Percentiles rank a stretch among this genome's conserved stretches.
Evolutionary conservation across 2,797 vertebrate species (phyloP).

Genomic region (Adelosebastes latens): DNA sequence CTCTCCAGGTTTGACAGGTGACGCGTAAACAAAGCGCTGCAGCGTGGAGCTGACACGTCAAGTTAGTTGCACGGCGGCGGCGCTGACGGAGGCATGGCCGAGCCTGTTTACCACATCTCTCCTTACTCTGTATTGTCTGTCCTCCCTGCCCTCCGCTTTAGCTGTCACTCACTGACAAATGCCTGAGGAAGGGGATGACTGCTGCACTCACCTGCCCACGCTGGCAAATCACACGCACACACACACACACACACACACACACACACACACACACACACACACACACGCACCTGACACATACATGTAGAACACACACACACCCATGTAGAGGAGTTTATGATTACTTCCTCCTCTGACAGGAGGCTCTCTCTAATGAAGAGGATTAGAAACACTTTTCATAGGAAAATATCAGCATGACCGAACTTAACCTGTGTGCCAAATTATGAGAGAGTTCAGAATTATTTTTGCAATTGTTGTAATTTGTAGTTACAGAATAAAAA

Average conservation of each 20-base stretch:
- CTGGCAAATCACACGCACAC: not conserved
- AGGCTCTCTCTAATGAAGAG: not conserved
- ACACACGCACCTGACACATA: not conserved
- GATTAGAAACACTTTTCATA: not conserved
- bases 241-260: not conserved
- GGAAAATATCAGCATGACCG: not conserved
- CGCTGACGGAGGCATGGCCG: conserved; percentile 27
- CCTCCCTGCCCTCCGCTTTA: conserved; percentile 45
- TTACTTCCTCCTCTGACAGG: conserved; percentile 7
- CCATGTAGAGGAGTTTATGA: not conserved
- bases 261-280: not conserved
- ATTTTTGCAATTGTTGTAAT: not conserved
- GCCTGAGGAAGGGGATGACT: conserved; percentile 33
- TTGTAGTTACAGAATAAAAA: not conserved
- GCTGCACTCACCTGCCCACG: not conserved
- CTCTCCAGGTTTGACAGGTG: conserved; percentile 46
- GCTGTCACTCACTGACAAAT: conserved; percentile 62
- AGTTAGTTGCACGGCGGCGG: conserved; percentile 4
- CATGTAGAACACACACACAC: not conserved
- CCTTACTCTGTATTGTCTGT: conserved; percentile 57
- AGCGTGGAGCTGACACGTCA: conserved; percentile 31
- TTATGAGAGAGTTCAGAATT: not conserved
- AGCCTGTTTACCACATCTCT: conserved; percentile 60
- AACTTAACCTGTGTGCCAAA: not conserved
- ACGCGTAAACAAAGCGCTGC: conserved; percentile 40